Evolutionary conservation across 2,888 invertebrate genomes (phyloP).

Genomic region (Trachelus iudaicus): DNA sequence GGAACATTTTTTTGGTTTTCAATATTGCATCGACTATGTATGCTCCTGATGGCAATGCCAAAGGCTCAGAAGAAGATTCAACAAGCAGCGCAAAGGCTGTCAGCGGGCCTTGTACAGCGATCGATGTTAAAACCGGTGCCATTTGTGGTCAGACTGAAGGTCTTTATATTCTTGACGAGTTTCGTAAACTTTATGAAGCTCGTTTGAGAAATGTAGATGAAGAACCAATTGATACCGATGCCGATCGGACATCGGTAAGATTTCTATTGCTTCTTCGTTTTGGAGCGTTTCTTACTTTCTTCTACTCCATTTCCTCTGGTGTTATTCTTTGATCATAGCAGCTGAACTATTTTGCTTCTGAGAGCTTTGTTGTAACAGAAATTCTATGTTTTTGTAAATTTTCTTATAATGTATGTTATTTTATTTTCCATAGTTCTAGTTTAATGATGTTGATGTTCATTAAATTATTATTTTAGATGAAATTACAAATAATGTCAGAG

Average conservation of each 20-base stretch:
- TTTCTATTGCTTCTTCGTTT: not conserved
- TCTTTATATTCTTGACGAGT: conserved; percentile 69
- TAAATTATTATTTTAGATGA: conserved; percentile 67
- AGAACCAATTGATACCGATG: conserved; percentile 34
- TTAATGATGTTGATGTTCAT: not conserved
- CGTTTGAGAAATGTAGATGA: conserved; percentile 71
- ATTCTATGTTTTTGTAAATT: not conserved
- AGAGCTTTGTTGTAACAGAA: not conserved
- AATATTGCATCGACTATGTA: conserved; percentile 25
- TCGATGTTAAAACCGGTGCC: conserved; percentile 37
- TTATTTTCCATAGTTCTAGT: not conserved
- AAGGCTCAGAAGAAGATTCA: not conserved
- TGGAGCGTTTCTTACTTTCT: not conserved
- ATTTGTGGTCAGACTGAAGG: conserved; percentile 47
- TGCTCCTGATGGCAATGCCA: conserved; percentile 8
- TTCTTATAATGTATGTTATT: not conserved
- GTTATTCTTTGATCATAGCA: conserved; percentile 1
- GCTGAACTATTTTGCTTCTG: conserved; percentile 7
- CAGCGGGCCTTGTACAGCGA: conserved; percentile 28
- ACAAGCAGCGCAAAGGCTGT: not conserved
- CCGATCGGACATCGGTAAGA: conserved; percentile 43
- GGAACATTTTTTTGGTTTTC: not conserved
- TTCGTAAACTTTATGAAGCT: conserved; percentile 73
- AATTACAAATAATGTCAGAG: conserved; percentile 72
- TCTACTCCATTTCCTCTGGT: not conserved